phyloP scores from a whole-genome alignment of 1,140 invertebrate genomes.

The Zeugodacus cucurbitae region DNA sequence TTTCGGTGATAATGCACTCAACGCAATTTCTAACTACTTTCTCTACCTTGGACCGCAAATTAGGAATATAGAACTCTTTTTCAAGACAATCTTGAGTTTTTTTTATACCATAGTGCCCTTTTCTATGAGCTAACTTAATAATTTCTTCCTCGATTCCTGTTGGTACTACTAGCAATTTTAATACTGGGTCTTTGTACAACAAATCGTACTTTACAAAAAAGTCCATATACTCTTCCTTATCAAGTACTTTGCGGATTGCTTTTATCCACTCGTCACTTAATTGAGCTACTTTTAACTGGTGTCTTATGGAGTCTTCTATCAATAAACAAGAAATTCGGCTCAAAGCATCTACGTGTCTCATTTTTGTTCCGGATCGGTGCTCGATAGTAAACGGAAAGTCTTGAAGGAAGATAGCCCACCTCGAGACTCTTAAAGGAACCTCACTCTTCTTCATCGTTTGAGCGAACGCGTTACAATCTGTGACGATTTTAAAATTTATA shows the following conservation, averaged over 20 bases:
- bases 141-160: too few species aligned
- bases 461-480: not conserved
- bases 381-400: not conserved
- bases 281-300: not conserved
- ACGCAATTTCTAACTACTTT: too few species aligned
- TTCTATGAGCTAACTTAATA: constrained; percentile 43
- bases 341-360: constrained; percentile 17
- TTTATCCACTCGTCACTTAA: not conserved
- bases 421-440: not conserved
- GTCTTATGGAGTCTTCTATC: constrained; percentile 45
- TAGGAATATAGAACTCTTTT: too few species aligned
- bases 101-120: too few species aligned
- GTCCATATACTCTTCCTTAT: not conserved
- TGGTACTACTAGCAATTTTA: too few species aligned
- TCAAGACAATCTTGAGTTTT: too few species aligned
- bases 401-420: not conserved
- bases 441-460: not conserved
- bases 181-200: too few species aligned
- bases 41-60: too few species aligned
- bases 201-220: not conserved
- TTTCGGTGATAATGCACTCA: too few species aligned
- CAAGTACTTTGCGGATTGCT: not conserved
- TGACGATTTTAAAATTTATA: too few species aligned
- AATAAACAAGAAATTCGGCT: constrained; percentile 46
- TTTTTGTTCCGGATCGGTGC: not conserved